Evolutionary conservation across 2,888 invertebrate genomes (phyloP).

Genomic region (Griposia aprilina): DNA sequence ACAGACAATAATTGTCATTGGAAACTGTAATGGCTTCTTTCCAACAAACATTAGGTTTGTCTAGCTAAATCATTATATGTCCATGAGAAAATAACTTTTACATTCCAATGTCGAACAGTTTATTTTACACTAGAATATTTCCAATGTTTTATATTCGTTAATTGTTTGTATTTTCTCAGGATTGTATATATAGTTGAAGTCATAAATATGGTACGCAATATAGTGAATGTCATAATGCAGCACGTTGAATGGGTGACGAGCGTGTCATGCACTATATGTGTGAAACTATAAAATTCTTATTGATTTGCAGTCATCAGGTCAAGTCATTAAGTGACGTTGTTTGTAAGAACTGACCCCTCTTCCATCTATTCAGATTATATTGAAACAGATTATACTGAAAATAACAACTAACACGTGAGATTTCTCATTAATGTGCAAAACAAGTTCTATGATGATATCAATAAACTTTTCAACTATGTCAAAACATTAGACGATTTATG

Average conservation of each 20-base stretch:
- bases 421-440: slow-evolving; percentile 16
- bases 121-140: slow-evolving; percentile 12
- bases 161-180: slow-evolving; percentile 12
- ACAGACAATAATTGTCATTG: slow-evolving; percentile 30
- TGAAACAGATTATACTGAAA: slow-evolving; percentile 47
- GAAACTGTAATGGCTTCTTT: slow-evolving; percentile 50
- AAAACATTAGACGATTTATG: slow-evolving; percentile 1
- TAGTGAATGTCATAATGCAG: slow-evolving; percentile 31
- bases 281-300: slow-evolving; percentile 61
- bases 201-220: slow-evolving; percentile 17
- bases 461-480: not conserved
- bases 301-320: slow-evolving; percentile 62
- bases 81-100: slow-evolving; percentile 48
- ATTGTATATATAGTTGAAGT: slow-evolving; percentile 5
- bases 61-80: slow-evolving; percentile 42
- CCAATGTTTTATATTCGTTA: not conserved
- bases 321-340: slow-evolving; percentile 46
- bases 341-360: slow-evolving; percentile 69
- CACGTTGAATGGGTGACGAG: slow-evolving; percentile 66
- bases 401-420: slow-evolving; percentile 24
- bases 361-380: slow-evolving; percentile 5
- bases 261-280: slow-evolving; percentile 61
- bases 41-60: slow-evolving; percentile 44
- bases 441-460: not conserved
- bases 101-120: slow-evolving; percentile 28